Base-by-base conservation (phyloP, 2,113 vertebrate species). In the Toxotes jaculatrix region DNA sequence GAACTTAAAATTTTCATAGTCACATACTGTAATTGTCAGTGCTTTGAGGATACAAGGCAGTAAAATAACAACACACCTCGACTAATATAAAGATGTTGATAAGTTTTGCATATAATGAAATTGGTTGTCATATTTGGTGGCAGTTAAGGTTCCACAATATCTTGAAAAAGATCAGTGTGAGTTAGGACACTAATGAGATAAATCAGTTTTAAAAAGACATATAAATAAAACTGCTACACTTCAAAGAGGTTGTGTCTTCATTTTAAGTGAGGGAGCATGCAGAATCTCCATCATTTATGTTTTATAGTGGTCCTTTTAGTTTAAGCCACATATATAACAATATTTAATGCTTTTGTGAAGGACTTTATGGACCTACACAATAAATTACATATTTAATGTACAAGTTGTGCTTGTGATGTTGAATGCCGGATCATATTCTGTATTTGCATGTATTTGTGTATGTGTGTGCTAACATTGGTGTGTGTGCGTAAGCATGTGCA, bases 291-390 rank as follows among this genome's bases (percentile, higher is more conserved):
- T 51, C 17, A 51, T 69, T 74, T 73, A 27, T 72, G 14, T 72
- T 78, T 72, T 53, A 77, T 9, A 53, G 60, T 51, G 14, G 5
- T 66, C 49, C 19, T 47, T 64, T 71, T 31, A 71, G n/a, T 55
- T 12, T 23, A 55, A 23, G 53, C n/a, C 53, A 23, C 23, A 55
- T 55, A 11, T 12, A 55, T 23, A 23, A 55, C 21, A 55, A 51
- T 21, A 51, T 51, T 51, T n/a, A n/a, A 21, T 51, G 49, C 7
- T n/a, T 51, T 51, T 19, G 19, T 51, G 6, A n/a, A n/a, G 7
- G 7, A 9, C 49, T 51, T 51, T 51, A 51, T 51, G 49, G 19
- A 51, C 49, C 7, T 11, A 7, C 31, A 61, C 36, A 61, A 5
- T 42, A 17, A 47, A 40, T 73, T n/a, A 74, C 19, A 34, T 51